phyloP scores from a whole-genome alignment of 2,888 invertebrate species.

The Lymantria monacha region DNA sequence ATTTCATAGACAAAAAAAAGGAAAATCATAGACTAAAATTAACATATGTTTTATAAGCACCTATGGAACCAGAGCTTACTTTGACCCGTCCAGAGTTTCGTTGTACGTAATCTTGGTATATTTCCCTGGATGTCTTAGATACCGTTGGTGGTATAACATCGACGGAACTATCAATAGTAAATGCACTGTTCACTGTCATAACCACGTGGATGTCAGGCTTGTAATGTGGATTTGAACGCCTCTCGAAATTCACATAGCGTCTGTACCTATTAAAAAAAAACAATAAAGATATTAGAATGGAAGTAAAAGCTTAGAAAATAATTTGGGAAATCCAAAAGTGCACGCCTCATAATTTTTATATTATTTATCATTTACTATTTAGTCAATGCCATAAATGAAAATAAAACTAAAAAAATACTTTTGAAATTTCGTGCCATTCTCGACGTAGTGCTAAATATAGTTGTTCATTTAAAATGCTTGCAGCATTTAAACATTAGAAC shows the following conservation, averaged over 20 bases:
- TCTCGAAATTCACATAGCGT: constrained; percentile 84
- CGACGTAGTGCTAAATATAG: too few species aligned
- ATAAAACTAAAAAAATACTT: too few species aligned
- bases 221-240: constrained; percentile 81
- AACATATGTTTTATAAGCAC: constrained; percentile 62
- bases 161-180: constrained; percentile 84
- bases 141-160: constrained; percentile 86
- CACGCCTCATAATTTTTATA: too few species aligned
- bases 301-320: too few species aligned
- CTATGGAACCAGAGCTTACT: constrained; percentile 48
- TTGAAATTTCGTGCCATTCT: too few species aligned
- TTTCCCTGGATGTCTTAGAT: constrained; percentile 81
- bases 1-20: not conserved
- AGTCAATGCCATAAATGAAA: too few species aligned
- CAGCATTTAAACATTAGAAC: too few species aligned
- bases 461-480: too few species aligned
- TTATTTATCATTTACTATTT: too few species aligned
- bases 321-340: too few species aligned
- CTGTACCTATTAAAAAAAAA: constrained; percentile 69
- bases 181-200: constrained; percentile 84
- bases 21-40: constrained; percentile 43
- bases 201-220: constrained; percentile 77
- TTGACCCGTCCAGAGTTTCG: constrained; percentile 77
- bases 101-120: constrained; percentile 87
- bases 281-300: not conserved